phyloP scores from a whole-genome alignment of 2,113 vertebrate species.

The Eurypyga helias region DNA sequence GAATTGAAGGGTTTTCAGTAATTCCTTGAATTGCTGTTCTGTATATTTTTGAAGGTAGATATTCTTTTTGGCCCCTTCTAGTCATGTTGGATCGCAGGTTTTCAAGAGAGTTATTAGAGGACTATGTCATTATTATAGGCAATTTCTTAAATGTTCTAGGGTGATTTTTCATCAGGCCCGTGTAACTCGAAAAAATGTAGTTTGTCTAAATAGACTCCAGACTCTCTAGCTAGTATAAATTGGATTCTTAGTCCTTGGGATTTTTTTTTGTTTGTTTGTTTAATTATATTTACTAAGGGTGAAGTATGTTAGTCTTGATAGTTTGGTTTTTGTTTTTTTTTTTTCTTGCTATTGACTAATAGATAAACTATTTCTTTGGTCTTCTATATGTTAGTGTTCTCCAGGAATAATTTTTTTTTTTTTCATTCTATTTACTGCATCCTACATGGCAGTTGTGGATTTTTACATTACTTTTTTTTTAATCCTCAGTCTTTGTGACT shows the following conservation, averaged over 20 bases:
- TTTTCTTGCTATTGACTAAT: not conserved
- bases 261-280: not conserved
- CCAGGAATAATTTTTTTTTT: not conserved
- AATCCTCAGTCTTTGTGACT: not conserved
- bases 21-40: not conserved
- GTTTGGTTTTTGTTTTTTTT: not conserved
- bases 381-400: not conserved
- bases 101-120: not conserved
- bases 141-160: not conserved
- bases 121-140: not conserved
- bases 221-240: not conserved
- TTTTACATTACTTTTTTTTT: not conserved
- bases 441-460: not conserved
- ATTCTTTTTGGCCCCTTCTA: not conserved
- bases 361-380: not conserved
- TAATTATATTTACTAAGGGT: not conserved
- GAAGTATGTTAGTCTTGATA: not conserved
- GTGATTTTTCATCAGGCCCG: not conserved
- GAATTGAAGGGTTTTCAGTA: not conserved
- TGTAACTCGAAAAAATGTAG: not conserved
- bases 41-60: not conserved
- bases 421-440: not conserved
- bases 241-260: not conserved
- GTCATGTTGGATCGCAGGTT: not conserved
- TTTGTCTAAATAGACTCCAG: not conserved